These are phyloP conservation scores for Urocyon cinereoargenteus DNA, from an alignment of 2,797 vertebrate genomes.

Conservation along the genomic window DNA sequence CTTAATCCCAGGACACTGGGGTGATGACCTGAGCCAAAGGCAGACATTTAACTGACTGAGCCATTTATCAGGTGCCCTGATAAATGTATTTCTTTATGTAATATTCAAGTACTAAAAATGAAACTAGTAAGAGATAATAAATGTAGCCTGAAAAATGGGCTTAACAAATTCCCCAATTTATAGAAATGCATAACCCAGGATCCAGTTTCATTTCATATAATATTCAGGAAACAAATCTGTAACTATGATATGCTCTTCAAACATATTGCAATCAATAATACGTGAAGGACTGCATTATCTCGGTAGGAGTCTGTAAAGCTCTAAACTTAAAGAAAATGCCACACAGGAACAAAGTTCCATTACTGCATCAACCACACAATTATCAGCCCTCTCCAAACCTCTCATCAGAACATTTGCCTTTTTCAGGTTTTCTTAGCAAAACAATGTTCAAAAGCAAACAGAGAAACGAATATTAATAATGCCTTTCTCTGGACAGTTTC, in stretches of 20 bases:
- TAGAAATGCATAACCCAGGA: not conserved
- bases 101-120: conserved; percentile 6
- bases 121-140: conserved; percentile 32
- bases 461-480: not conserved
- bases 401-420: conserved; percentile 62
- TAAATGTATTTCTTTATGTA: not conserved
- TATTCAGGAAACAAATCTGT: conserved; percentile 27
- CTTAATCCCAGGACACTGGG: no score
- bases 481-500: not conserved
- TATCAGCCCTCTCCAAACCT: conserved; percentile 26
- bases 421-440: conserved; percentile 26
- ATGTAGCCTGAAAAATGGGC: not conserved
- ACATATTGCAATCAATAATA: not conserved
- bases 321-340: conserved; percentile 45
- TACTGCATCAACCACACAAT: not conserved
- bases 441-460: conserved; percentile 47
- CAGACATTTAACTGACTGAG: no score
- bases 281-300: not conserved
- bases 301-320: not conserved
- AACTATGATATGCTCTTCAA: conserved; percentile 13
- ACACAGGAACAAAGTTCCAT: not conserved
- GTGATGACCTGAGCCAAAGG: no score
- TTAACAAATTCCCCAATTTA: conserved; percentile 15
- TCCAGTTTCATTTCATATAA: not conserved
- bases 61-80: not conserved